Base-by-base conservation (phyloP, 2,113 vertebrate genomes). In the Halcyon senegalensis region DNA sequence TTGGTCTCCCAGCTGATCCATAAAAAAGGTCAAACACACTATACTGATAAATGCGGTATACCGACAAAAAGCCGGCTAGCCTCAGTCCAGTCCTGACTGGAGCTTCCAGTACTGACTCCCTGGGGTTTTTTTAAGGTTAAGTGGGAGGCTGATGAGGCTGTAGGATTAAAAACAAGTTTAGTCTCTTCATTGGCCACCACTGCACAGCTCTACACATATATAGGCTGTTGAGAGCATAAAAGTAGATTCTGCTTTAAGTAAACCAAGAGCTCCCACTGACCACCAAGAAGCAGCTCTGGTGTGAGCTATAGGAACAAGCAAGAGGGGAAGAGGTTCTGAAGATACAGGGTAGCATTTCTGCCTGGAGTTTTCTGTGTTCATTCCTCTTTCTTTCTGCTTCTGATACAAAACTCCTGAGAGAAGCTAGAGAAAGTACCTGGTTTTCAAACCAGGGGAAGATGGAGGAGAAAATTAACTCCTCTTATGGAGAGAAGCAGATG, bases 1-100 rank as follows among this genome's bases (percentile, higher is more conserved):
- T 89, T 86, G 59, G 16, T 82, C 93, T 92, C 83, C 88, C 90
- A 95, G 90, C 62, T 88, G 94, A 96, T 95, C 86, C 90, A 62
- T 87, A 76, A 88, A 88, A 93, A 92, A 43, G 81, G 83, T 93
- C 88, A 93, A 92, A 39, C 76, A 85, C 25, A 60, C 59, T 8
- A 62, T 70, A 13, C 85, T 92, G 92, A 94, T 91, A 92, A 94
- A 88, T 24, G 69, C 1, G n/a, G 18, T 3, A 9, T 4, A 33
- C 28, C 48, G 14, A 74, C 41, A 72, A 60, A 89, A 85, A 82
- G 10, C 60, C 1, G 11, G 19, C 55, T 60, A 62, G 5, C 27
- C 56, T 43, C 79, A 87, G 8, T 28, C 50, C 72, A 70, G 76
- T 30, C 64, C 60, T 68, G 27, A 33, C 33, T 46, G 64, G 72